phyloP scores from a whole-genome alignment of 2,113 vertebrate species.

The Indri indri region DNA sequence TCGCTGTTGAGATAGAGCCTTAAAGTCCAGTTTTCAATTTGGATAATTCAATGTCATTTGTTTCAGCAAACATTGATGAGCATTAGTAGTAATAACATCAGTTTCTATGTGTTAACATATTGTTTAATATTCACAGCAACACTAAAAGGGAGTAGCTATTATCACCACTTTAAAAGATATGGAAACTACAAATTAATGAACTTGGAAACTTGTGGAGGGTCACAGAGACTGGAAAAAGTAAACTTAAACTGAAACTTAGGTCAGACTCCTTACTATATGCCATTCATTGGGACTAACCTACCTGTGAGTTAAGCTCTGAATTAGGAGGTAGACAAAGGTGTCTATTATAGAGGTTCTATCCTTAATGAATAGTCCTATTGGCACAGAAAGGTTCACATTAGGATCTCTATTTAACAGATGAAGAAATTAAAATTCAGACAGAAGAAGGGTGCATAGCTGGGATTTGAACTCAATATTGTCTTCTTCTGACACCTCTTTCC shows the following conservation, averaged over 20 bases:
- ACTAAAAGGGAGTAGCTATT: background rate
- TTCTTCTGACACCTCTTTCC: background rate
- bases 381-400: background rate
- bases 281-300: background rate
- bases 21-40: background rate
- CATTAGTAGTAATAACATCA: background rate
- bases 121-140: background rate
- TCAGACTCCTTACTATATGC: background rate
- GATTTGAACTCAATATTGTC: background rate
- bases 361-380: background rate
- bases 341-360: background rate
- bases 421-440: background rate
- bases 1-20: background rate
- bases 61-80: background rate
- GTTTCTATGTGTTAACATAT: background rate
- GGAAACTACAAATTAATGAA: background rate
- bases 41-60: background rate
- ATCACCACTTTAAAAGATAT: background rate
- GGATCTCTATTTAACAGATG: background rate
- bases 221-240: background rate
- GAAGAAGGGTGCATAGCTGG: background rate
- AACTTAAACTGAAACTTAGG: background rate
- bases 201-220: background rate
- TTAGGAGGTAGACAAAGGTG: background rate
- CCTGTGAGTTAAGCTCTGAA: background rate